phyloP scores from a whole-genome alignment of 1,140 invertebrate genomes.

The Heliconius eleuchia region DNA sequence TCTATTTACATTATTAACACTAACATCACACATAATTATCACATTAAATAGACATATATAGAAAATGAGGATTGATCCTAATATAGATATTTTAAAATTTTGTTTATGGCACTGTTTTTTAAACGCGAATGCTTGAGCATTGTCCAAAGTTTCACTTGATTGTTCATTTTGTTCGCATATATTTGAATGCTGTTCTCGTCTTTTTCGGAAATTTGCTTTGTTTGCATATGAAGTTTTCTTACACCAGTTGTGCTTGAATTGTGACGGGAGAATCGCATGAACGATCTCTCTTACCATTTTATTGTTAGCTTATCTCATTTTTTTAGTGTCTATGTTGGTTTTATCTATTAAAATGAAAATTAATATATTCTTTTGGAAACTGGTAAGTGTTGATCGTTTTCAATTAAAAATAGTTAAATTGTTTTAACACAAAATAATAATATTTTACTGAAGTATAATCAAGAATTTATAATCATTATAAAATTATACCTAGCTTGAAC shows the following conservation, averaged over 20 bases:
- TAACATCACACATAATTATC: constrained; percentile 77
- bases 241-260: constrained; percentile 44
- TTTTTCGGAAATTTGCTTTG: constrained; percentile 53
- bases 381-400: constrained; percentile 47
- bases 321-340: constrained; percentile 44
- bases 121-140: constrained; percentile 72
- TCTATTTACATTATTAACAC: constrained; percentile 65
- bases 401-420: background rate
- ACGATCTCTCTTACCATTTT: constrained; percentile 75
- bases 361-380: background rate
- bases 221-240: constrained; percentile 52
- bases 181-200: constrained; percentile 36
- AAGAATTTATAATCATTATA: background rate
- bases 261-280: constrained; percentile 62
- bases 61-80: constrained; percentile 53
- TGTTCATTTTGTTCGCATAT: constrained; percentile 41
- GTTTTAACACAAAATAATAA: background rate
- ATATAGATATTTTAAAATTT: constrained; percentile 22
- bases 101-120: constrained; percentile 48
- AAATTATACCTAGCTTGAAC: background rate
- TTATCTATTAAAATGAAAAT: constrained; percentile 25
- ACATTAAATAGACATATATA: constrained; percentile 72
- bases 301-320: constrained; percentile 65
- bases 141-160: constrained; percentile 58
- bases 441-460: background rate